Base-by-base conservation (phyloP, 2,113 vertebrate species). In the Monopterus albus region DNA sequence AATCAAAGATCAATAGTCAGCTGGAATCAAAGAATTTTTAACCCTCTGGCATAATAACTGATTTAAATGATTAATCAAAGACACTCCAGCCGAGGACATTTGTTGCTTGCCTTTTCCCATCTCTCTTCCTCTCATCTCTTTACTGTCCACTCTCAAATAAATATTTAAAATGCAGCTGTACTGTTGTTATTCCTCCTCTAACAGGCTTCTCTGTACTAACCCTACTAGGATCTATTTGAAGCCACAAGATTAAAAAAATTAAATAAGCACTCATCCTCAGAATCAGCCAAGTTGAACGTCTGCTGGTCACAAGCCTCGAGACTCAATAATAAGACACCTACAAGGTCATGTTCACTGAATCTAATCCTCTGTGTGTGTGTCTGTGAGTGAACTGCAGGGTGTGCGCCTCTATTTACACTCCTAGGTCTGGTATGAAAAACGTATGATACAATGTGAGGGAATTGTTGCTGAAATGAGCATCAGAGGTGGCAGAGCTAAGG, bases 321-420 rank as follows among this genome's bases (percentile, higher is more conserved):
- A 49, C 56, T 75, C 56, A 58, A 58, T 70, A 82, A 82, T 75
- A 68, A 69, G 62, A 81, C 75, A 66, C 38, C 57, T 33, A 78
- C 75, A 87, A 87, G 85, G 85, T 89, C 85, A 73, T 31, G 58
- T 68, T 76, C 9, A 21, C 67, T 71, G 61, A 71, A 87, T 80
- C 68, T 58, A 77, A 66, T 78, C 39, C 46, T 57, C 43, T 72
- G 39, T 18, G 25, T 21, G 17, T 31, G 69, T n/a, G 14, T n/a
- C 39, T 26, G 33, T 29, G 36, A 57, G 17, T 43, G 18, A 52
- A 20, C 52, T 65, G 79, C 80, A 88, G 84, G 84, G 86, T 87
- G 79, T 86, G 76, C 14, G 76, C 53, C 56, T 87, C 50, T 75
- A 63, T 74, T 86, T 78, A 69, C 59, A 82, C 65, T 80, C 75